Evolutionary conservation across 1,140 invertebrate genomes (phyloP), one percentile per base, ranked within the genome.

Genomic region (Caenorhabditis briggsae): DNA sequence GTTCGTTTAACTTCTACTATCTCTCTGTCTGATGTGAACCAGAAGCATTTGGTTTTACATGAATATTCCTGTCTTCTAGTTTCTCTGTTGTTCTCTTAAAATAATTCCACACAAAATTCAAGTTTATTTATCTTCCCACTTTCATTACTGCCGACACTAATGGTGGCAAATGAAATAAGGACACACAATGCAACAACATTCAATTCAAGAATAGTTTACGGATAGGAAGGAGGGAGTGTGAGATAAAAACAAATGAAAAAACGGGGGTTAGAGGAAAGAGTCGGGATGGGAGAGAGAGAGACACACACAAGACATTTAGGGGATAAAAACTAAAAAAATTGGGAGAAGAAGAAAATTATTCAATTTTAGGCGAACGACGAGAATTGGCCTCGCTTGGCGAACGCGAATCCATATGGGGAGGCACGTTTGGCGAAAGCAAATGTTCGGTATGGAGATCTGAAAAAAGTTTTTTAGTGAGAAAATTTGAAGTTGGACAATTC

Each of bases 391-490:
- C 78, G 23, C 82, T 83, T 82, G 82, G 86, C 86, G 43, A 87
- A 87, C 33, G 86, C 86, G 86, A 87, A 87, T 50, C 86, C 84
- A 64, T 85, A 85, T 48, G 84, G 84, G 33, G 53, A 55, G 33
- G 86, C 86, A 61, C 86, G 86, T 50, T 87, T 87, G 43, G 86
- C 86, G 33, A 87, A 87, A 41, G 86, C 86, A 23, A 87, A 87
- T 53, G 41, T 56, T 55, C 82, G 56, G 82, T 87, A 87, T 59
- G 83, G 83, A 64, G 83, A 84, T 84, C 83, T 84, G 83, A 9
- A 84, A 84, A 43, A 33, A 33, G 33, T 33, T 33, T 33, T 33
- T 33, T 1, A 33, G 33, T 33, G 33, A 33, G 33, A 33, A 33
- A 33, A 33, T 33, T 33, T 3, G 33, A 3, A 33, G 33, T 33